phyloP scores from a whole-genome alignment of 2,113 vertebrate species.

The Pithys albifrons region DNA sequence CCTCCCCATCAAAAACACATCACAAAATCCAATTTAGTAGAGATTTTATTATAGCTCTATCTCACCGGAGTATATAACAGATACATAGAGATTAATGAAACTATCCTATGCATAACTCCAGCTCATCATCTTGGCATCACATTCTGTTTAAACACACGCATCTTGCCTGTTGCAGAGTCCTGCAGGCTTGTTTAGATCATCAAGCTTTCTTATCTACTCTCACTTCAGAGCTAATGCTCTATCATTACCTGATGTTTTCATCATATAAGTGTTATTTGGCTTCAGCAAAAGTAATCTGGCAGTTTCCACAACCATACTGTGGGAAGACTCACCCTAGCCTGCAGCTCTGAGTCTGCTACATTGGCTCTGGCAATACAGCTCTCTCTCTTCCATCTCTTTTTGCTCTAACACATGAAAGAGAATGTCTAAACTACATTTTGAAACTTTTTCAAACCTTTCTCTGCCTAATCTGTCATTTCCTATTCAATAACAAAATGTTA shows the following conservation, averaged over 20 bases:
- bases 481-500: neutral
- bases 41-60: neutral
- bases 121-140: accelerated
- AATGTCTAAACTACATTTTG: neutral
- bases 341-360: neutral
- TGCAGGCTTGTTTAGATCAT: neutral
- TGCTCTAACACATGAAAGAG: neutral
- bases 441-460: neutral
- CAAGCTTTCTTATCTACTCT: neutral
- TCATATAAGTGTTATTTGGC: neutral
- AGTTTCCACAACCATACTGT: neutral
- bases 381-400: neutral
- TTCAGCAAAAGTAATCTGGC: neutral
- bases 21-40: neutral
- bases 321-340: neutral
- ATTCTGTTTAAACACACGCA: neutral
- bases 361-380: neutral
- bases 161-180: neutral
- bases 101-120: neutral
- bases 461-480: neutral
- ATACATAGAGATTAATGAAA: neutral
- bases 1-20: neutral
- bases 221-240: neutral
- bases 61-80: neutral
- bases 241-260: neutral